A percentile compares a stretch with the other conserved stretches of the same genome.
These are phyloP conservation scores for Gryllus longicercus DNA, from an alignment of 2,888 invertebrate genomes.

Conservation along the genomic window DNA sequence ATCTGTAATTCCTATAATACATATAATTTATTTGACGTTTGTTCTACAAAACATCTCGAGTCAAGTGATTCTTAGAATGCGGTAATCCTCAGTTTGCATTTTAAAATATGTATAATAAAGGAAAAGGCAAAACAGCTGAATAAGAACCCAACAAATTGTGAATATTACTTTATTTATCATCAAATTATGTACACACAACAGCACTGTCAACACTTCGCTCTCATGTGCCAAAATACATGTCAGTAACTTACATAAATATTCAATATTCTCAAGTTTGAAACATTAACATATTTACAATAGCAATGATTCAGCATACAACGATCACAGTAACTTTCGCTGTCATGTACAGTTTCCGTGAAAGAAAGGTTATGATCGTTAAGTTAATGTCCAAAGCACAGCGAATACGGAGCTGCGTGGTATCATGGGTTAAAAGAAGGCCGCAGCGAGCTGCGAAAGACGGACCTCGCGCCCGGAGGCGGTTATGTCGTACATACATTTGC, in stretches of 20 bases:
- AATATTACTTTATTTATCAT: slow-evolving; percentile 17
- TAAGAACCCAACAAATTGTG: neutral
- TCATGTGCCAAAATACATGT: neutral
- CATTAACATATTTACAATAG: slow-evolving; percentile 4
- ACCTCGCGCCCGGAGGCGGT: neutral
- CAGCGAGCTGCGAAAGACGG: neutral
- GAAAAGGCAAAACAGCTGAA: neutral
- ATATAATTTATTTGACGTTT: too few relatives aligned
- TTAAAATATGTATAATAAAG: neutral
- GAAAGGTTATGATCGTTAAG: neutral
- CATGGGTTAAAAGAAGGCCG: neutral
- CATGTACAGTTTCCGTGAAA: neutral
- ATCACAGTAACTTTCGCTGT: neutral
- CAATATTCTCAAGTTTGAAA: neutral
- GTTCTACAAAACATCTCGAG: too few relatives aligned
- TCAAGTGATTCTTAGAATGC: too few relatives aligned
- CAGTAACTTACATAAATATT: slow-evolving; percentile 7
- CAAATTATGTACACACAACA: neutral
- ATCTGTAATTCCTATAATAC: too few relatives aligned
- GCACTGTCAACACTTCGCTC: neutral
- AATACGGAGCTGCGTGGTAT: neutral
- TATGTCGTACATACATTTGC: neutral
- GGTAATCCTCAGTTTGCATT: too few relatives aligned
- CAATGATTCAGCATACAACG: neutral
- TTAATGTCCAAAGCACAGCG: neutral